Percentiles rank a stretch among this genome's conserved stretches.
phyloP scores from a whole-genome alignment of 2,797 vertebrate genomes.

The Chelon auratus region DNA sequence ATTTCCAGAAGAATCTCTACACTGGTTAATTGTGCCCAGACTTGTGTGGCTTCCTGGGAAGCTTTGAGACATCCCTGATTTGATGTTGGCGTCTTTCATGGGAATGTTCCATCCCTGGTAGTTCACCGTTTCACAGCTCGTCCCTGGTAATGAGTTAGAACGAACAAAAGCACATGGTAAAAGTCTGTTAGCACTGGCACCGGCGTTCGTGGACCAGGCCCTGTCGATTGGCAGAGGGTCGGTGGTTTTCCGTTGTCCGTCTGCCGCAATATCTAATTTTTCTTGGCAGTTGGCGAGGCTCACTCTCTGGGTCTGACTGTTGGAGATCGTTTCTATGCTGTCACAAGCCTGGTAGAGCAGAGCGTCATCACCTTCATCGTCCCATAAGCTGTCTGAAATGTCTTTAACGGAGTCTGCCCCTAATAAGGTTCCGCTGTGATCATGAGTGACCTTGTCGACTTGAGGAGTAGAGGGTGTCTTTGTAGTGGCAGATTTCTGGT shows the following conservation, averaged over 20 bases:
- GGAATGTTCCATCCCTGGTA: conserved; percentile 66
- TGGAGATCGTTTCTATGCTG: conserved; percentile 88
- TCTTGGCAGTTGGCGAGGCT: conserved; percentile 10
- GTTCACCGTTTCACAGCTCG: conserved; percentile 50
- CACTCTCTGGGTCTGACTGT: conserved; percentile 61
- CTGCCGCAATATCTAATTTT: conserved; percentile 16
- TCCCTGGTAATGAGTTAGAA: conserved; percentile 78
- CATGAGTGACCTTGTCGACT: conserved; percentile 21
- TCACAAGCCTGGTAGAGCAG: conserved; percentile 93
- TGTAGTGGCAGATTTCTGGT: conserved; percentile 42
- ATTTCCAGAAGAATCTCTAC: conserved; percentile 57
- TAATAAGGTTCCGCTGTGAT: conserved; percentile 53
- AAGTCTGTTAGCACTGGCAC: conserved; percentile 21
- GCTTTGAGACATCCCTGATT: conserved; percentile 58
- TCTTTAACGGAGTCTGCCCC: conserved; percentile 26
- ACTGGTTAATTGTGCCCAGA: conserved; percentile 80
- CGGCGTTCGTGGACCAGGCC: not conserved
- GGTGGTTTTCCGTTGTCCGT: conserved; percentile 29
- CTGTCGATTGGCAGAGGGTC: conserved; percentile 34
- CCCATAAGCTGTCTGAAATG: conserved; percentile 84
- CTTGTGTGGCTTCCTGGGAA: conserved; percentile 44
- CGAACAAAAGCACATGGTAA: conserved; percentile 55
- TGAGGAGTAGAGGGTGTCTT: conserved; percentile 13
- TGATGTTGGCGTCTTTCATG: conserved; percentile 48
- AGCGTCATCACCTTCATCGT: conserved; percentile 88